Evolutionary conservation across 2,113 vertebrate genomes (phyloP).

Genomic region (Tilapia sparmanii): DNA sequence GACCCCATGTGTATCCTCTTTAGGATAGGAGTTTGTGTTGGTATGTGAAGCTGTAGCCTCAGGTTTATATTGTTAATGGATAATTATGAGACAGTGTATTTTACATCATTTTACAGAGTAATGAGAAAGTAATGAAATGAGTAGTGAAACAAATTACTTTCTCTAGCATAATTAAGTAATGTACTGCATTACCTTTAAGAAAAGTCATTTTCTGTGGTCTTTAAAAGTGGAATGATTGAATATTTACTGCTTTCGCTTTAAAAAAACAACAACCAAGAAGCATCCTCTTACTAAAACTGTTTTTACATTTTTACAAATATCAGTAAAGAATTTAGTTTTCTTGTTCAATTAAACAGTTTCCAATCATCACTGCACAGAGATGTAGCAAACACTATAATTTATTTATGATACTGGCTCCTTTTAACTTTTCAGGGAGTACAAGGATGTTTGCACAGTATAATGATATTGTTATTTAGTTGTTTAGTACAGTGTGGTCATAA

Average conservation of each 20-base stretch:
- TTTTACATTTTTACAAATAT: neutral
- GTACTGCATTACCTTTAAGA: neutral
- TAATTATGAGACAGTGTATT: neutral
- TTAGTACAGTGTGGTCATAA: neutral
- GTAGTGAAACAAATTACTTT: neutral
- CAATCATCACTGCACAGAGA: neutral
- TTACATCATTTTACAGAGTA: neutral
- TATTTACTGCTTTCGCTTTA: neutral
- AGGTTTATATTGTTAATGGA: neutral
- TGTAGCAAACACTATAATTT: neutral
- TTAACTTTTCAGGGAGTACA: neutral
- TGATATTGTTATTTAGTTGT: neutral
- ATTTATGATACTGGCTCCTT: neutral
- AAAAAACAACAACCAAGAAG: neutral
- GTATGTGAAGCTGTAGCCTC: neutral
- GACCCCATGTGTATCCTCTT: neutral
- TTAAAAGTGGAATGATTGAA: neutral
- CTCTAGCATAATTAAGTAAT: neutral
- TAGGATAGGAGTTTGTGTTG: neutral
- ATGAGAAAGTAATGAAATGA: neutral
- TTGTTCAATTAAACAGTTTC: neutral
- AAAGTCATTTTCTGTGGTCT: neutral
- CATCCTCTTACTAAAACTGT: neutral
- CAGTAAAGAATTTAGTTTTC: neutral
- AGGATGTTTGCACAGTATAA: neutral